Evolutionary conservation across 2,888 invertebrate species (phyloP), one percentile per base, ranked within the genome.

Genomic region (Phragmatobia fuliginosa): DNA sequence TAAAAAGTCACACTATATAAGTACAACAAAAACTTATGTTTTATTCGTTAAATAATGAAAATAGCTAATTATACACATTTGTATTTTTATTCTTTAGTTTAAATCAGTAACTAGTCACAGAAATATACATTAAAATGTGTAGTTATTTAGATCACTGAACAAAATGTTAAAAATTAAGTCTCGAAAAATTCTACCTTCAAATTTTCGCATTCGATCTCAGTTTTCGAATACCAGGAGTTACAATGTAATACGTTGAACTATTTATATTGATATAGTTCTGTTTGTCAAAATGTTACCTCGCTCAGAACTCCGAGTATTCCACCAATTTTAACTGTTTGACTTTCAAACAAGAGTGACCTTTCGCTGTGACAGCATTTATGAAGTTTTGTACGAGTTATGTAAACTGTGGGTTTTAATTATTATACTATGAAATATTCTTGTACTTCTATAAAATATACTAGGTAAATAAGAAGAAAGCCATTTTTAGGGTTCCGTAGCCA

Each of bases 271-370:
- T 60, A 25, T 61, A 41, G 65, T 61, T 61, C 33, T 36, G 56
- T 33, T 56, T 25, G 41, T 28, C 31, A 72, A 80, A 77, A 77
- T 72, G 70, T 82, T 80, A 1, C 7, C n/a, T 41, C 76, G 73
- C 70, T 82, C 71, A 31, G 61, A 59, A 58, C 62, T 72, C 31
- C 6, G 72, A 77, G 67, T 74, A 82, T 80, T 79, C 70, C 31
- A 60, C 71, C 69, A 74, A 79, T 77, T 79, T 82, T 62, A 63
- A 71, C 68, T 74, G 72, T 80, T 82, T 69, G 69, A 77, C 73
- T 80, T 75, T 70, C 63, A 64, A 72, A 69, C 68, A 18, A 62
- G 45, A 63, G 62, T 75, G 78, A 68, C 69, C 71, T 73, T 68
- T 73, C 8, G 49, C 66, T 67, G 71, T 70, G 67, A 70, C 70